Percentiles rank a stretch among this genome's conserved stretches.
phyloP scores from a whole-genome alignment of 1,140 invertebrate genomes.

The Drosophila oshimai region DNA sequence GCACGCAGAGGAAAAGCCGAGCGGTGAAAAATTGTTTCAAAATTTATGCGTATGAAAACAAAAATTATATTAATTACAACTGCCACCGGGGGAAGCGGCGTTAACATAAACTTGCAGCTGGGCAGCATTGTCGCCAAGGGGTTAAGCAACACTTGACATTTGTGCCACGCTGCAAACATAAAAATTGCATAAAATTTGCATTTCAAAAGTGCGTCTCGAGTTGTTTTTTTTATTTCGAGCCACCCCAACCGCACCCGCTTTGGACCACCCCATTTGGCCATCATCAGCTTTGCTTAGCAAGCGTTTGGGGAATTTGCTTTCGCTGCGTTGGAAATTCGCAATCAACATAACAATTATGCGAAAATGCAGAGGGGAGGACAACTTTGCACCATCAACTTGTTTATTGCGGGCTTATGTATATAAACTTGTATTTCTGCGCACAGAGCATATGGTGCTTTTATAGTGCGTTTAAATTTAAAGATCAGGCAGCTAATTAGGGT shows the following conservation, averaged over 20 bases:
- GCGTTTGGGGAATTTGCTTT: conserved; percentile 46
- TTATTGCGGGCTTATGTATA: background rate
- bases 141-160: conserved; percentile 23
- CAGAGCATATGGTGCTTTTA: conserved; percentile 22
- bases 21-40: conserved; percentile 45
- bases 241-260: too few species aligned
- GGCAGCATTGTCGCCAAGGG: conserved; percentile 29
- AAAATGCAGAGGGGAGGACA: background rate
- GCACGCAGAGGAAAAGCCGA: conserved; percentile 19
- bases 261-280: background rate
- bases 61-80: conserved; percentile 77
- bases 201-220: conserved; percentile 76
- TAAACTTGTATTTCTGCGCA: background rate
- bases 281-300: conserved; percentile 48
- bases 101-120: conserved; percentile 35
- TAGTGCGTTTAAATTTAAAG: conserved; percentile 64
- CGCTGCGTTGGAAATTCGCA: conserved; percentile 63
- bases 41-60: conserved; percentile 75
- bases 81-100: conserved; percentile 14
- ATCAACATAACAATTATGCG: conserved; percentile 78
- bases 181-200: conserved; percentile 78
- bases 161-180: background rate
- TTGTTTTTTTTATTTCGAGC: conserved; percentile 7
- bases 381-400: conserved; percentile 4
- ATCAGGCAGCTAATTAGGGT: conserved; percentile 64